Evolutionary conservation across 2,113 vertebrate species (phyloP), one percentile per base, ranked within the genome.

Genomic region (Pteruthius melanotis): DNA sequence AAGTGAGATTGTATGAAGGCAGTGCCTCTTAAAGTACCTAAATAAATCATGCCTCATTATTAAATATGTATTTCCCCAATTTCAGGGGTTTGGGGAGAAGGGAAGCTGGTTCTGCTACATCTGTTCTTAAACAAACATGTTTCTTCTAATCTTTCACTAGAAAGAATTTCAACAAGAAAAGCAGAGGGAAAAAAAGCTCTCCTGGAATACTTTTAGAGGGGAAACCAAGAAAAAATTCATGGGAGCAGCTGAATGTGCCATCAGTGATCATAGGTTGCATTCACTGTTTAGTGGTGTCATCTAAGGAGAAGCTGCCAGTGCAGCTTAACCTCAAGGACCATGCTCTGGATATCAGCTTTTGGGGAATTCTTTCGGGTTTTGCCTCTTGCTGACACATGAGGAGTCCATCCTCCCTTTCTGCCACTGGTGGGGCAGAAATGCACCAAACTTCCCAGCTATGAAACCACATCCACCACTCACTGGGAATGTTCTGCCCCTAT

Each of bases 371-470:
- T 68, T 75, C 11, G 15, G 44, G 28, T 30, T 89, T 84, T 2
- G 1, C 31, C 22, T 59, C 33, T 63, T 66, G 21, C 52, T 66
- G 74, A 23, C 37, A 20, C 9, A 2, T 3, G 16, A 74, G 60
- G 19, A 15, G 7, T 35, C 17, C 7, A 1, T 54, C 64, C 9
- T 83, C 13, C 23, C 15, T 7, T 69, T 59, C 40, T 59, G 39
- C 56, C 1, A 3, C 18, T n/a, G 21, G 6, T 24, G 33, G 19
- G 44, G 33, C 44, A 90, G 42, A 78, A 66, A 10, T 7, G 7
- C 42, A 26, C 13, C 23, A 0, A 2, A 15, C 9, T 50, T 89
- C 26, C 3, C 4, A 44, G 20, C 37, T 44, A 52, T 0, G 0
- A 71, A 77, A 24, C 33, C 9, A 35, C 2, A 0, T 42, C 37